phyloP scores from a whole-genome alignment of 2,113 vertebrate species.

The Canis aureus region DNA sequence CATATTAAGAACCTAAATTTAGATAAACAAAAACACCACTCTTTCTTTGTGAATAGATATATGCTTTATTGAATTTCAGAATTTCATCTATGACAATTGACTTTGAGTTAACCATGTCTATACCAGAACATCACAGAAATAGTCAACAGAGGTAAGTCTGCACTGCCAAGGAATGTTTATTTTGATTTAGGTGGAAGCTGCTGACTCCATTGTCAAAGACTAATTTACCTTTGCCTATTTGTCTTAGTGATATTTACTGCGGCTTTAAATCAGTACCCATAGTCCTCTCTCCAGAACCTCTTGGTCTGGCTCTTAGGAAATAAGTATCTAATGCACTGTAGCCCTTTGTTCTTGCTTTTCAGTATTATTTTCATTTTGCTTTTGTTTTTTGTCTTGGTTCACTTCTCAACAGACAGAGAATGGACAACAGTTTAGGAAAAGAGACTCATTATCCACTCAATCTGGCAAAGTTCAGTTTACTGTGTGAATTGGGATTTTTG shows the following conservation, averaged over 20 bases:
- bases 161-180: not conserved
- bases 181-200: not conserved
- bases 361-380: not conserved
- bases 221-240: not conserved
- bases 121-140: not conserved
- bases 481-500: constrained; percentile 61
- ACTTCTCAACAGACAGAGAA: not conserved
- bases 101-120: not conserved
- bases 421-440: constrained; percentile 28
- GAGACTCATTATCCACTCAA: not conserved
- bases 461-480: constrained; percentile 14
- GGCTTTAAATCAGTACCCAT: not conserved
- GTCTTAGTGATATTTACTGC: not conserved
- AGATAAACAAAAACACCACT: constrained; percentile 4
- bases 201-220: not conserved
- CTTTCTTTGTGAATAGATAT: not conserved
- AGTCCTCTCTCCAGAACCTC: not conserved
- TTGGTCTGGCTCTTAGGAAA: not conserved
- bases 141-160: not conserved
- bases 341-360: not conserved
- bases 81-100: not conserved
- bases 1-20: not conserved
- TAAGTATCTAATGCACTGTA: not conserved
- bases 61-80: constrained; percentile 1
- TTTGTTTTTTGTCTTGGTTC: constrained; percentile 1